Evolutionary conservation across 1,140 invertebrate species (phyloP).

Genomic region (Phocides pigmalion): DNA sequence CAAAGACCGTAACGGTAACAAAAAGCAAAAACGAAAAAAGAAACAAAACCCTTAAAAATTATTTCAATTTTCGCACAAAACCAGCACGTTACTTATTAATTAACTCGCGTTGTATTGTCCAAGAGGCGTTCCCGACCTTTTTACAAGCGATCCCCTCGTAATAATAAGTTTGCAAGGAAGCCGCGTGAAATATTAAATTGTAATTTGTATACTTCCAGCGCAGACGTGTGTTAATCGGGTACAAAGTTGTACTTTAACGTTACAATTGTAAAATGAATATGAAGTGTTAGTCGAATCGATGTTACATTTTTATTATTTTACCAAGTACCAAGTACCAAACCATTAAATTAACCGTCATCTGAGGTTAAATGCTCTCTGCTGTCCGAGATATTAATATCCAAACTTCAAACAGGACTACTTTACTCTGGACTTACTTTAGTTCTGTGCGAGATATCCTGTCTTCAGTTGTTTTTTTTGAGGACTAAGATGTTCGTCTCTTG

Average conservation of each 20-base stretch:
- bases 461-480: too few species aligned
- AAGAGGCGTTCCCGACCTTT: conserved; percentile 11
- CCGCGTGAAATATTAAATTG: conserved; percentile 41
- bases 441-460: too few species aligned
- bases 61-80: conserved; percentile 24
- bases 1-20: not conserved
- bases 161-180: conserved; percentile 36
- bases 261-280: too few species aligned
- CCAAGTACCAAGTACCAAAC: too few species aligned
- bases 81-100: conserved; percentile 20
- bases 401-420: too few species aligned
- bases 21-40: conserved; percentile 9
- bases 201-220: conserved; percentile 37
- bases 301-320: too few species aligned
- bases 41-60: conserved; percentile 14
- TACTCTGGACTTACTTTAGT: too few species aligned
- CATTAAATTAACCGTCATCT: too few species aligned
- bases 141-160: not conserved
- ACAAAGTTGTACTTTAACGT: not conserved
- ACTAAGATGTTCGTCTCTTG: too few species aligned
- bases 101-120: conserved; percentile 8
- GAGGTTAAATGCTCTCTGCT: too few species aligned
- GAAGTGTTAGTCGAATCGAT: too few species aligned
- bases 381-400: too few species aligned
- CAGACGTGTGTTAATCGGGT: conserved; percentile 19